Evolutionary conservation across 1,140 invertebrate species (phyloP), one percentile per base, ranked within the genome.

Genomic region (Tetramorium alpestre): DNA sequence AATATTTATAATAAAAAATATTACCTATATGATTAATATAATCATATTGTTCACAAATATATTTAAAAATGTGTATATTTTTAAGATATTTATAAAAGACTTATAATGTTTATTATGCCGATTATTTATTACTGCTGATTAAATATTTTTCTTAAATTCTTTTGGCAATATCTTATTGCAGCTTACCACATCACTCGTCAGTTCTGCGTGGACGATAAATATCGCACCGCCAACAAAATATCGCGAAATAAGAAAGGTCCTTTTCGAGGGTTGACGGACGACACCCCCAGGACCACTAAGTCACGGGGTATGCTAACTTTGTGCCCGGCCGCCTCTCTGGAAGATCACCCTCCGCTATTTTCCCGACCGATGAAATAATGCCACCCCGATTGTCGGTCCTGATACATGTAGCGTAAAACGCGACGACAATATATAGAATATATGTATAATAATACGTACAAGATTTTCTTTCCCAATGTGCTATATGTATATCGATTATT

Each of bases 201-300:
- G 80, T 77, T 82, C 81, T 90, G 58, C 67, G 65, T 75, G 87
- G 86, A 88, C 92, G 91, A 93, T 93, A 93, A 93, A 93, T 93
- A 92, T 93, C 88, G 89, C 85, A 38, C 62, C 81, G 87, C 87
- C 92, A 92, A 93, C 93, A 93, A 93, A 93, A 92, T 93, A 93
- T 93, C 91, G 87, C 80, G 81, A 91, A 92, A 92, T 93, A 93
- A 90, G 87, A 92, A 93, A 92, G 90, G 92, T 88, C 87, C 86
- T 86, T 88, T 64, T 13, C 73, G 81, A 58, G 84, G 88, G 88
- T 91, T 93, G 93, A 95, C 91, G 90, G 89, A 95, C 92, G 93
- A 88, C 94, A 93, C 94, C 94, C 94, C 51, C 88, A 94, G 94
- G 94, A 94, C 91, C 91, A 94, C 93, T 95, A 95, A 95, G 94